These are phyloP conservation scores for Sebastes nivosus DNA, from an alignment of 2,797 vertebrate species.

Conservation along the genomic window DNA sequence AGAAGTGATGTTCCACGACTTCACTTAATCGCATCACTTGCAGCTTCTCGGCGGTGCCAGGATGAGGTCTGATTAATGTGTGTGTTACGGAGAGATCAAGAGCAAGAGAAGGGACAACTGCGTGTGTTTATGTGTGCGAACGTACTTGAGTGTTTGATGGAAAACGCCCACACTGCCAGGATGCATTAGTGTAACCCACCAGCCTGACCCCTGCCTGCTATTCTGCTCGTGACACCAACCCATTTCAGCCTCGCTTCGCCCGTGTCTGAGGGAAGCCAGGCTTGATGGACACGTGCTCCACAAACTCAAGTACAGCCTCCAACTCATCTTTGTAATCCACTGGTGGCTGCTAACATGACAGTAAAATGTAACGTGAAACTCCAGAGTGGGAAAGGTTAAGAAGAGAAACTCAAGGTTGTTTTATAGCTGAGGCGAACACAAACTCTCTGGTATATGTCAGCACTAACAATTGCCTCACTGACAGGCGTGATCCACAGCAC, in stretches of 20 bases:
- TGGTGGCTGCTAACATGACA: neutral
- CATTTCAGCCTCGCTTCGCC: slow-evolving; percentile 35
- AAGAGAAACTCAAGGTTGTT: slow-evolving; percentile 1
- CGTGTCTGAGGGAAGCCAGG: slow-evolving; percentile 42
- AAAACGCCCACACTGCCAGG: slow-evolving; percentile 67
- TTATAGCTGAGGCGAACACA: neutral
- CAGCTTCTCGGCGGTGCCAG: slow-evolving; percentile 10
- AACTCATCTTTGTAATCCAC: slow-evolving; percentile 2
- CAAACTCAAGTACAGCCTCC: slow-evolving; percentile 17
- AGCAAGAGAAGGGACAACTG: neutral
- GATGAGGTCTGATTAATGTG: slow-evolving; percentile 12
- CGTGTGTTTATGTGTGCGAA: slow-evolving; percentile 13
- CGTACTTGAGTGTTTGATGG: slow-evolving; percentile 42
- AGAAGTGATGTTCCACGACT: slow-evolving; percentile 40
- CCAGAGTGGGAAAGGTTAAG: neutral
- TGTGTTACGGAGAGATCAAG: slow-evolving; percentile 3
- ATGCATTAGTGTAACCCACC: slow-evolving; percentile 59
- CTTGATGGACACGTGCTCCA: slow-evolving; percentile 50
- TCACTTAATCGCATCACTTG: slow-evolving; percentile 48
- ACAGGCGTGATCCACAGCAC: neutral
- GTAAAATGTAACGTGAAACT: neutral
- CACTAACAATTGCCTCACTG: neutral
- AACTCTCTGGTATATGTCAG: neutral
- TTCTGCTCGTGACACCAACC: slow-evolving; percentile 27
- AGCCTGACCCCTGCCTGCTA: slow-evolving; percentile 47